Conservation (phyloP, 2,797 vertebrate genomes). For the Balearica regulorum region DNA sequence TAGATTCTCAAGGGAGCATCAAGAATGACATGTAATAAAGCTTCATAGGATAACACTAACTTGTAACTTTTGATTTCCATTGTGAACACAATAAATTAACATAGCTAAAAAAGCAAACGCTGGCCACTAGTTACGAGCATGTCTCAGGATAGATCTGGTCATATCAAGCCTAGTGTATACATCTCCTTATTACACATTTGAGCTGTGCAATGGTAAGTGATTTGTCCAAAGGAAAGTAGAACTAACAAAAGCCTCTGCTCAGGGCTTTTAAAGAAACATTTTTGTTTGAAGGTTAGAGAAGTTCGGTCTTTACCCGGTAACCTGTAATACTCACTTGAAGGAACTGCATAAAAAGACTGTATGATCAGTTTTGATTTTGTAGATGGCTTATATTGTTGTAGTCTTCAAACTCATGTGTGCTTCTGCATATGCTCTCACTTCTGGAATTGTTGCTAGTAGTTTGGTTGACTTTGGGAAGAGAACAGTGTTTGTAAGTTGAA, state of each 20-base stretch:
- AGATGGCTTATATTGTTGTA: not conserved
- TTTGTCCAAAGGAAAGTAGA: not conserved
- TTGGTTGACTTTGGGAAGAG: not conserved
- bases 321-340: not conserved
- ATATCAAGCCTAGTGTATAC: not conserved
- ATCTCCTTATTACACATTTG: not conserved
- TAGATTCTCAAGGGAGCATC: not conserved
- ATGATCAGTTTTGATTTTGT: not conserved
- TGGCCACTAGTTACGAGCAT: not conserved
- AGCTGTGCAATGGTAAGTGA: not conserved
- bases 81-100: not conserved
- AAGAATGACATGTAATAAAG: not conserved
- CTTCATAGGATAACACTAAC: not conserved
- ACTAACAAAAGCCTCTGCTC: not conserved
- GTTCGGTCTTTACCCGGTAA: not conserved
- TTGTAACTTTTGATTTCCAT: not conserved
- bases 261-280: not conserved
- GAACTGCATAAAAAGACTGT: not conserved
- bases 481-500: not conserved
- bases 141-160: not conserved
- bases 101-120: not conserved
- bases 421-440: not conserved
- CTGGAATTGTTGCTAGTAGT: not conserved
- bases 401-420: not conserved
- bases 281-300: not conserved